Evolutionary conservation across 2,113 vertebrate genomes (phyloP), one percentile per base, ranked within the genome.

Genomic region (Stigmatopora nigra): DNA sequence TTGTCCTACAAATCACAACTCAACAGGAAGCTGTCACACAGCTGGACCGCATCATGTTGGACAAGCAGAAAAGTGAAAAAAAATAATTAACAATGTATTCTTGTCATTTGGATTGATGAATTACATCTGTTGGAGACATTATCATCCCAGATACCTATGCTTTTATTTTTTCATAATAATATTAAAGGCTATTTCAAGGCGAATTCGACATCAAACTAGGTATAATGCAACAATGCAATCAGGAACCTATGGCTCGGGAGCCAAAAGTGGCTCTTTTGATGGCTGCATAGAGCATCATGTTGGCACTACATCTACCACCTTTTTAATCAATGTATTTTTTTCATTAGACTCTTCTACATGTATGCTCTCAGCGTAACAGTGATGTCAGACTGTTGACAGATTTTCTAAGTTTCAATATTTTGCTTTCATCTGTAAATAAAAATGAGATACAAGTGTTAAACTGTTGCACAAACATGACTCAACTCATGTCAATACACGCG

Each of bases 11-110:
- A 61, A 20, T 15, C 38, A 44, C 59, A 45, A n/a, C 36, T 44
- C 36, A 60, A 16, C 19, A 61, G 41, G 59, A 22, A 45, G 19
- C 53, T 56, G 53, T 14, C 53, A 56, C 53, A 31, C 53, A 56
- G 52, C 36, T 10, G 38, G 17, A n/a, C 36, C 13, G 35, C 38
- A 61, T 61, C 58, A 44, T 20, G 36, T 20, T 44, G 36, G 36
- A 20, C 38, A 44, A 12, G 8, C 58, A 41, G 11, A 45, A 31
- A 61, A 20, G 11, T 1, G 41, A 19, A 38, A 15, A 38, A 15
- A 56, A 4, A 5, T 12, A 45, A 44, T 13, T 44, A 19, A 61
- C 44, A 20, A 2, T 13, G 25, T 59, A n/a, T 44, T 44, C n/a
- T 6, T 61, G 44, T 61, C n/a, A 44, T 61, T 61, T 35, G 3